A percentile compares a stretch with the other conserved stretches of the same genome.
These are phyloP conservation scores for Pyrochroa serraticornis DNA, from an alignment of 2,888 invertebrate genomes.

Conservation along the genomic window DNA sequence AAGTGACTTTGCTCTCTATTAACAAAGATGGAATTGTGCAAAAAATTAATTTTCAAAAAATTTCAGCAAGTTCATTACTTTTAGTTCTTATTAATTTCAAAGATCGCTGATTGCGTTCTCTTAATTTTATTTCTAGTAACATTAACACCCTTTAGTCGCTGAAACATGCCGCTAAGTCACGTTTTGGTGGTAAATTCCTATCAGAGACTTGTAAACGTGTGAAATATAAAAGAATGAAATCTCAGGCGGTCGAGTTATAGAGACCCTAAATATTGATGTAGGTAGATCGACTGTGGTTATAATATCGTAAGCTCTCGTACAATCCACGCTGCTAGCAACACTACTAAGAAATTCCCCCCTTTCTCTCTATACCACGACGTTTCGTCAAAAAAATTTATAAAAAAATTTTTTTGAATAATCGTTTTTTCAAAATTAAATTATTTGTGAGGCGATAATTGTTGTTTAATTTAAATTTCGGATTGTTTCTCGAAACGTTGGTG, in stretches of 20 bases:
- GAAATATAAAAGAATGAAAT: slow-evolving; percentile 47
- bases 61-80: no score
- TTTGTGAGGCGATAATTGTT: slow-evolving; percentile 1
- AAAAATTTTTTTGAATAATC: not conserved
- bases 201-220: slow-evolving; percentile 40
- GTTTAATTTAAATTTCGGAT: not conserved
- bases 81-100: no score
- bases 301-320: slow-evolving; percentile 24
- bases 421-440: no score
- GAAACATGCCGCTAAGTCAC: slow-evolving; percentile 1
- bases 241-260: slow-evolving; percentile 46
- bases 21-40: no score
- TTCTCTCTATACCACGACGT: no score
- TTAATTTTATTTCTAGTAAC: no score
- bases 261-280: slow-evolving; percentile 47
- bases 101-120: no score
- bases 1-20: no score
- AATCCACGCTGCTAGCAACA: slow-evolving; percentile 21
- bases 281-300: slow-evolving; percentile 32
- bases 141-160: no score
- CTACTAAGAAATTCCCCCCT: slow-evolving; percentile 9
- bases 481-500: not conserved
- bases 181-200: slow-evolving; percentile 29
- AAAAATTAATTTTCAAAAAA: no score
- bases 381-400: not conserved